Base-by-base conservation (phyloP, 2,797 vertebrate species). In the Morus bassanus region DNA sequence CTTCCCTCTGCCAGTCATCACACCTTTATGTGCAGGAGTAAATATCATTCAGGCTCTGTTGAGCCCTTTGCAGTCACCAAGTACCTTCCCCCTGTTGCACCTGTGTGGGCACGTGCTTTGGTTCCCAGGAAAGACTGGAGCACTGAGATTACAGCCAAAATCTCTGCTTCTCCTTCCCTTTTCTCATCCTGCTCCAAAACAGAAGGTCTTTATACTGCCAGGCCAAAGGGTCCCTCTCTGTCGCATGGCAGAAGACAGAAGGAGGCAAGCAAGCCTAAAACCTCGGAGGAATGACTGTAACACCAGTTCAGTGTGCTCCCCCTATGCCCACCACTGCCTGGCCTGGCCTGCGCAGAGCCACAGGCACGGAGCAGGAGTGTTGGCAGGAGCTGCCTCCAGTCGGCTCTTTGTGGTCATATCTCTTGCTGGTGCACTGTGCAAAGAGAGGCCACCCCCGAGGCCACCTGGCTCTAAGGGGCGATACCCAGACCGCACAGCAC, bases 351-450 rank as follows among this genome's bases (percentile, higher is more conserved):
- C 18, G 30, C 59, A 65, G 24, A 74, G 19, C 51, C 27, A 43
- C 8, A 28, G 48, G 18, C 60, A 35, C 0, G 0, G 69, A 39
- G 37, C n/a, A 64, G 16, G 31, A 57, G 50, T 2, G 10, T 43
- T 30, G 33, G 18, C 39, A 57, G 54, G 18, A 67, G 35, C 27
- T 88, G 33, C 16, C 43, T 69, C 28, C 0, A 2, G 35, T 14
- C 0, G 0, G 21, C 46, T 80, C 27, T 60, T 84, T 3, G 0
- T 2, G 1, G 5, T 59, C 39, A 4, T 41, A 2, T 31, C 35
- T 48, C 75, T 56, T 3, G 0, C 21, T 48, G 25, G 17, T 11
- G 28, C 12, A 45, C 31, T 35, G 5, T 27, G 18, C 22, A 76
- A 60, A 50, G 63, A 48, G 7, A 33, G 21, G 46, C 60, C 6